Base-by-base conservation (phyloP, 2,888 invertebrate genomes). In the Luperina nickerlii region DNA sequence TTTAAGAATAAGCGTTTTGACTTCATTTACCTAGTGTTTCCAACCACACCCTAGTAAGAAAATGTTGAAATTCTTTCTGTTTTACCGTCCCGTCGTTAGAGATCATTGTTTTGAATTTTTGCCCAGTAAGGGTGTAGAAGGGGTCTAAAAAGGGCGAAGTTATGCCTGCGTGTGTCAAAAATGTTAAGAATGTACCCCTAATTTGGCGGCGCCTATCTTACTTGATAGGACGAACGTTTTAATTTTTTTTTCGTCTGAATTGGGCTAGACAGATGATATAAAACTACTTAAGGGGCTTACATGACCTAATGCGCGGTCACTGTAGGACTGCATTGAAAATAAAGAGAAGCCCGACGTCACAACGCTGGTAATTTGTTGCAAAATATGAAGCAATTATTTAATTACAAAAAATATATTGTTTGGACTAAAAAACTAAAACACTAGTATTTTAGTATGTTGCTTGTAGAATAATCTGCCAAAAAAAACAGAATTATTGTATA, bases 21-120 rank as follows among this genome's bases (percentile, higher is more conserved):
- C 13, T n/a, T 11, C 60, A 60, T 0, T 8, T 42, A 42, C 9
- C 13, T 13, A 32, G 18, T 32, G 8, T 63, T 63, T 63, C 20
- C 71, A 67, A 32, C 63, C 32, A 20, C 13, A 48, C 63, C 45
- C 24, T 71, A 66, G 65, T n/a, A 42, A 18, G 57, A 57, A 78
- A 79, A 62, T n/a, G 24, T 68, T 3, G 0, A 72, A 80, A 83
- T 76, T 76, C 70, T 77, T 82, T 60, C 38, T 18, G 38, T 62
- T 68, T 38, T 57, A 32, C 32, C n/a, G 15, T 45, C 42, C 70
- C 67, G 73, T 83, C 78, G 74, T 84, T 82, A 84, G 65, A 71
- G 63, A 78, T 67, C 63, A 76, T 87, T 81, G 86, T 83, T 83
- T 48, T 69, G 69, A 87, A 86, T 86, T 87, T 88, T 81, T 83